phyloP scores from a whole-genome alignment of 2,888 invertebrate species.

The Drosophila multiciliata region DNA sequence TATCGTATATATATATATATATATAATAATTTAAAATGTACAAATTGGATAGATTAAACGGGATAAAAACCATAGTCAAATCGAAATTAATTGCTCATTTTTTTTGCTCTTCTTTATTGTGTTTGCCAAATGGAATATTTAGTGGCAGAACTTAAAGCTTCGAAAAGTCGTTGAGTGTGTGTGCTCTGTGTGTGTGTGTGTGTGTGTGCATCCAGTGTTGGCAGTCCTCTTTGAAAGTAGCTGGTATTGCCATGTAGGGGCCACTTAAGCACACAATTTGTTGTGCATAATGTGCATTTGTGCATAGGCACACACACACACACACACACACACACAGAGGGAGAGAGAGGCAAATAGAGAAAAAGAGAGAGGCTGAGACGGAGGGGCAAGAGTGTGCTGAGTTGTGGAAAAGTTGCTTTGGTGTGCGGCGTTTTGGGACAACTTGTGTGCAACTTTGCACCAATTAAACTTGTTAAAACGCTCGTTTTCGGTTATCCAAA shows the following conservation, averaged over 20 bases:
- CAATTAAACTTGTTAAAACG: slow-evolving; percentile 81
- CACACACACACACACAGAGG: no score
- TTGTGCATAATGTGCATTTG: slow-evolving; percentile 30
- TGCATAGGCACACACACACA: slow-evolving; percentile 16
- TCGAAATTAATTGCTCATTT: not conserved
- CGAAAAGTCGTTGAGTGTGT: not conserved
- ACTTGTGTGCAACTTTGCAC: slow-evolving; percentile 80
- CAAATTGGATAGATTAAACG: not conserved
- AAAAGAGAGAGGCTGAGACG: not conserved
- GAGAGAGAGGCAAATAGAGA: not conserved
- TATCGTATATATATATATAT: not conserved
- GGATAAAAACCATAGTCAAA: not conserved
- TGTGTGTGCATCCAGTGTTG: slow-evolving; percentile 28
- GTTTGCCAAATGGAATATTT: not conserved
- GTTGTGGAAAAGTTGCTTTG: slow-evolving; percentile 57
- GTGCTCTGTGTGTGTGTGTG: slow-evolving; percentile 3
- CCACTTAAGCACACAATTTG: slow-evolving; percentile 47
- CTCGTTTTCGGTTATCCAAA: slow-evolving; percentile 81
- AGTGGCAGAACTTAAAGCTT: not conserved
- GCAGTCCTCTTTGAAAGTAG: slow-evolving; percentile 9
- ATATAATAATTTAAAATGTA: not conserved
- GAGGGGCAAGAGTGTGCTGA: not conserved
- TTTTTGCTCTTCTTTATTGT: not conserved
- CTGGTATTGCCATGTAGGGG: slow-evolving; percentile 43
- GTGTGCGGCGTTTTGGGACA: slow-evolving; percentile 55